phyloP scores from a whole-genome alignment of 1,140 invertebrate genomes.

The Eupeodes corollae region DNA sequence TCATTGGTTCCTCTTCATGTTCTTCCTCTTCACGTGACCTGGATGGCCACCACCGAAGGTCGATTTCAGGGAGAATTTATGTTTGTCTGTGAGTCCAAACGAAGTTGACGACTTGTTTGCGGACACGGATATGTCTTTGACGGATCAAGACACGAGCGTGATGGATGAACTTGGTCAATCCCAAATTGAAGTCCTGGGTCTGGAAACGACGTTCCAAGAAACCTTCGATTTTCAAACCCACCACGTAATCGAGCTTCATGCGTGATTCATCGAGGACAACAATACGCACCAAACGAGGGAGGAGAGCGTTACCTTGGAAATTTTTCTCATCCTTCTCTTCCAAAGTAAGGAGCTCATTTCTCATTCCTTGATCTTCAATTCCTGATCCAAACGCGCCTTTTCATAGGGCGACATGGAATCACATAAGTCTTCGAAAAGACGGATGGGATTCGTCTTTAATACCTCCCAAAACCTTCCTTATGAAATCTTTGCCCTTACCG shows the following conservation, averaged over 20 bases:
- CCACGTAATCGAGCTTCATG: constrained; percentile 99
- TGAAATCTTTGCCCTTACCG: no score
- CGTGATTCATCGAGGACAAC: constrained; percentile 92
- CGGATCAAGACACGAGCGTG: constrained; percentile 97
- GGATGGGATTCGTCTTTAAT: constrained; percentile 81
- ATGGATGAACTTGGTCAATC: constrained; percentile 97
- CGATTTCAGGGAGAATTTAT: constrained; percentile 99
- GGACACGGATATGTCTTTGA: constrained; percentile 96
- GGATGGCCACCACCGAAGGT: constrained; percentile 97
- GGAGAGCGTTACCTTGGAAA: constrained; percentile 82
- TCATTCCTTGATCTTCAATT: constrained; percentile 98
- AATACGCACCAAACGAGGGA: constrained; percentile 94
- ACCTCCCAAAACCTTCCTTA: no score
- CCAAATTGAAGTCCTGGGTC: constrained; percentile 98
- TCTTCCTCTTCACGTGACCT: constrained; percentile 99
- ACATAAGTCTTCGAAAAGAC: constrained; percentile 97
- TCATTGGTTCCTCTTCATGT: constrained; percentile 78
- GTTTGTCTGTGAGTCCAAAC: constrained; percentile 98
- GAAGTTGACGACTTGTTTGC: constrained; percentile 98
- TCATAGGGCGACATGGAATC: constrained; percentile 96
- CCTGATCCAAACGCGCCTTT: constrained; percentile 98
- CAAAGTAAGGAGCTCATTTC: constrained; percentile 94
- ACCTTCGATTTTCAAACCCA: constrained; percentile 97
- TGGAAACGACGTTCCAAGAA: constrained; percentile 98
- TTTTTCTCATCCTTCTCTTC: constrained; percentile 93